Evolutionary conservation across 2,113 vertebrate species (phyloP).

Genomic region (Calyptomena viridis): DNA sequence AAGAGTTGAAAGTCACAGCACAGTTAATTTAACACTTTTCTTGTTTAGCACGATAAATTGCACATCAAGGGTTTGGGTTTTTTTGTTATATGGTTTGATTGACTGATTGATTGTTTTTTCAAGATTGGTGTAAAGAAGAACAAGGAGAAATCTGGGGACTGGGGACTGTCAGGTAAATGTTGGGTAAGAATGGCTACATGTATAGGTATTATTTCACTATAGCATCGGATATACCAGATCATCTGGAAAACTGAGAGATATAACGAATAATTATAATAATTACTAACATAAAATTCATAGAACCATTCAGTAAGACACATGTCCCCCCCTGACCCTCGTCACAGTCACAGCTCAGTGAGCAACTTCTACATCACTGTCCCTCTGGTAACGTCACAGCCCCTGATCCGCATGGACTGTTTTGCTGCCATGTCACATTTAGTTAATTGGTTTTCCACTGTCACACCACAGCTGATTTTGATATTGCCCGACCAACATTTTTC

Average conservation of each 20-base stretch:
- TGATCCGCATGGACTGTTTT: neutral
- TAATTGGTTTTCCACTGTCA: conserved; percentile 32
- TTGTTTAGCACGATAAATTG: neutral
- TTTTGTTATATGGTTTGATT: neutral
- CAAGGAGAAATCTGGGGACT: neutral
- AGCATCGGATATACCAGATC: neutral
- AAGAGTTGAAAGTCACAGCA: neutral
- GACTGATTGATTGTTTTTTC: neutral
- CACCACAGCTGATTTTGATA: conserved; percentile 51
- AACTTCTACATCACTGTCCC: neutral
- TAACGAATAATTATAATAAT: neutral
- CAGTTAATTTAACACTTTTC: neutral
- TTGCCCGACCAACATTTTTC: conserved; percentile 41
- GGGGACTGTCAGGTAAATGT: neutral
- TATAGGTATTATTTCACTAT: neutral
- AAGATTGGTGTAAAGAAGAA: neutral
- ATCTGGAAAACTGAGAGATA: neutral
- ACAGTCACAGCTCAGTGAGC: neutral
- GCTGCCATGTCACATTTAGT: conserved; percentile 53
- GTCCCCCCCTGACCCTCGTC: neutral
- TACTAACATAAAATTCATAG: neutral
- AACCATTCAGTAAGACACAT: rapidly evolving
- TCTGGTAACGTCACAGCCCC: neutral
- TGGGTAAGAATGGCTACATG: rapidly evolving
- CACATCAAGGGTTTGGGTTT: neutral